Percentiles rank a stretch among this genome's conserved stretches.
Evolutionary conservation across 2,113 vertebrate species (phyloP).

Genomic region (Buteo buteo): DNA sequence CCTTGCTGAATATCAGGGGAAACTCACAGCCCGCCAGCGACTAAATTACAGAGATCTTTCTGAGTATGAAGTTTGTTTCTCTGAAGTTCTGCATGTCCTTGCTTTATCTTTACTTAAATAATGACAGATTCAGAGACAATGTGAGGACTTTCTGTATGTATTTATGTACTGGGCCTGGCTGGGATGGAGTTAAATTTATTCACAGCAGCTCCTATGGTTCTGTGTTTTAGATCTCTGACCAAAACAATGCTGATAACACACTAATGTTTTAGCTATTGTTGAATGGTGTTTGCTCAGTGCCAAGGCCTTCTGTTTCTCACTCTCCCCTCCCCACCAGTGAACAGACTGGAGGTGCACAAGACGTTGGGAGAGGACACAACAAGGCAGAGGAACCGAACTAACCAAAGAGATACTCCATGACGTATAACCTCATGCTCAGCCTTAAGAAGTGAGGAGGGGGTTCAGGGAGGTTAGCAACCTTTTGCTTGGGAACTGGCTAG

Average conservation of each 20-base stretch:
- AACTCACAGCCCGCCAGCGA: neutral
- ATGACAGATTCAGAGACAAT: neutral
- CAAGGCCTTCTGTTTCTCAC: neutral
- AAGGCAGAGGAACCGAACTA: neutral
- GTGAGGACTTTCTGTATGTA: neutral
- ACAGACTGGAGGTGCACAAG: neutral
- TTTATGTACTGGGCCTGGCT: neutral
- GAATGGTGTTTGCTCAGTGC: neutral
- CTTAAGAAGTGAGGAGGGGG: neutral
- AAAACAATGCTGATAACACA: neutral
- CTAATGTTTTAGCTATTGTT: neutral
- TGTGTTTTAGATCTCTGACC: neutral
- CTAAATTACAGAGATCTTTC: neutral
- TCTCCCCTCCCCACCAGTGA: neutral
- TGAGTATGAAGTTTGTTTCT: neutral
- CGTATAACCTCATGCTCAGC: neutral
- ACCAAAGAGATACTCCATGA: neutral
- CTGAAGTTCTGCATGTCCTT: neutral
- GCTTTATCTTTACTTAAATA: neutral
- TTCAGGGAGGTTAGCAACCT: neutral
- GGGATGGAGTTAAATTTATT: neutral
- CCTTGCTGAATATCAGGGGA: neutral
- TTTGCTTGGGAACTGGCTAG: neutral
- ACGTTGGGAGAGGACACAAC: neutral
- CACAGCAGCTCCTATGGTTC: neutral